Evolutionary conservation across 2,888 invertebrate species (phyloP), one percentile per base, ranked within the genome.

Genomic region (Platycnemis pennipes): DNA sequence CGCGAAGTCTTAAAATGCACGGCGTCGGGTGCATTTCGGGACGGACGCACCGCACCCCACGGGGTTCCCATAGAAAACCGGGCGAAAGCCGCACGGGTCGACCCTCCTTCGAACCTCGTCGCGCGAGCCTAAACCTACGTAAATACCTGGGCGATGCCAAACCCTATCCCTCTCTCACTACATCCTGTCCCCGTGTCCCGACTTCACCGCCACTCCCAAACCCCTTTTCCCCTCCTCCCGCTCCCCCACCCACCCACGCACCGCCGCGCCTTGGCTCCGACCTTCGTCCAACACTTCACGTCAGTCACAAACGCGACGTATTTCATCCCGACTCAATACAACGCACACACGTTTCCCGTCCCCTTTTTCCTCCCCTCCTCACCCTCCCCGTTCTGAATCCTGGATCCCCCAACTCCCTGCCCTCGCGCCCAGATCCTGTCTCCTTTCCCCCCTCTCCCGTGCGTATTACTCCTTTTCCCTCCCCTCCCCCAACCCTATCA

Each of bases 291-390:
- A 46, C 87, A 87, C 91, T 91, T 45, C 91, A 91, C 91, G 91
- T 91, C 91, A 91, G 56, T 91, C 91, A 91, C 91, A 91, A 91
- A 91, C 91, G 91, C 91, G 56, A 91, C 63, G 89, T 89, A 89
- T 89, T 89, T 89, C 89, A 89, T 63, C 89, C 53, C 45, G 46
- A 87, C 87, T 46, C 89, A 63, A 63, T 56, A 89, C 89, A 89
- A 89, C 89, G n/a, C 91, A 56, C 91, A 63, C 44, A 44, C 91
- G 63, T 44, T 91, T 91, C 44, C 91, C 63, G 44, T 63, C 44
- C 63, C 44, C 44, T 45, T 22, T 49, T 56, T 42, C 89, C 1
- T 22, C 19, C 89, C 42, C 56, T 42, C 37, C 37, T 37, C 77
- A 11, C 49, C 31, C 37, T 37, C 77, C n/a, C n/a, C 37, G 3